A percentile compares a stretch with the other conserved stretches of the same genome.
phyloP scores from a whole-genome alignment of 2,113 vertebrate species.

The Calidris pygmaea region DNA sequence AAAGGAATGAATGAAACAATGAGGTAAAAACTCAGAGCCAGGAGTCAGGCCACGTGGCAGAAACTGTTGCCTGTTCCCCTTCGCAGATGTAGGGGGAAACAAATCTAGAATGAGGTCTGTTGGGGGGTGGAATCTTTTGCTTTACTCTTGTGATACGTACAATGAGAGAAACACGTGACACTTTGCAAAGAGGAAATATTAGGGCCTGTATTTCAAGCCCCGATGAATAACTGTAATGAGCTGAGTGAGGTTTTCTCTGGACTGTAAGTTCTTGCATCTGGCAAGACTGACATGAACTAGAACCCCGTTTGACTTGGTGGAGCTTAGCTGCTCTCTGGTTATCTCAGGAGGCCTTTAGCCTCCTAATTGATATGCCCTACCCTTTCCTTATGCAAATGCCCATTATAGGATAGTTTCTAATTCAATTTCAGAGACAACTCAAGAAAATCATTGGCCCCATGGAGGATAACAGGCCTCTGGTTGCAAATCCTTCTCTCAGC shows the following conservation, averaged over 20 bases:
- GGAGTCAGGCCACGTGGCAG: background rate
- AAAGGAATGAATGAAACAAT: conserved; percentile 94
- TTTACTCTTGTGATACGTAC: background rate
- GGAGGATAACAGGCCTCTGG: background rate
- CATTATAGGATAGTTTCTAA: background rate
- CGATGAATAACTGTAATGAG: background rate
- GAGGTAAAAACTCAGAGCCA: conserved; percentile 77
- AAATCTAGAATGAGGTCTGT: background rate
- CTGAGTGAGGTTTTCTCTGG: background rate
- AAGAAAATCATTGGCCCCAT: background rate
- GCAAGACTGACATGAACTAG: background rate
- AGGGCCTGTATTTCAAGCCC: background rate
- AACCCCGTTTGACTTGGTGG: background rate
- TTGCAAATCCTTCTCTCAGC: background rate
- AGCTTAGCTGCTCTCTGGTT: background rate
- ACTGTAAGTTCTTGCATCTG: background rate
- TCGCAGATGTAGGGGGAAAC: no score
- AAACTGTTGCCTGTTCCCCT: background rate
- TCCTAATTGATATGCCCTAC: background rate
- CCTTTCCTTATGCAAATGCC: background rate
- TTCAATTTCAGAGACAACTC: background rate
- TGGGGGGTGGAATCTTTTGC: background rate
- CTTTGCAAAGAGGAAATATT: background rate
- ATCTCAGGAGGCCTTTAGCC: background rate
- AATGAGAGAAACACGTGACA: background rate